Base-by-base conservation (phyloP, 2,113 vertebrate genomes). In the Chaenogobius annularis region DNA sequence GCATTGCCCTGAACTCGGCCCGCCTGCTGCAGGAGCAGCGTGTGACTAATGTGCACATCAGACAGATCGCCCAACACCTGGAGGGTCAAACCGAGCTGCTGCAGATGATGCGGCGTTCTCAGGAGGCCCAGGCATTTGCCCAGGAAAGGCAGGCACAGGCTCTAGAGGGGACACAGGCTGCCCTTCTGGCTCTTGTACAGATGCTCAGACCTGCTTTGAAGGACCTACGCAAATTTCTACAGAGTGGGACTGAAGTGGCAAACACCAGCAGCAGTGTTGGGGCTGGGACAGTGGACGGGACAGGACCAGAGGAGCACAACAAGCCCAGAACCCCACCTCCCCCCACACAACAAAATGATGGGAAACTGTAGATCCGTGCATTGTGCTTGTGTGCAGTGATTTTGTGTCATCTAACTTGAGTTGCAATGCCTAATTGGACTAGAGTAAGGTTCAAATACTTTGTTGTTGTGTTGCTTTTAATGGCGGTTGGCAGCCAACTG, bases 131-230 rank as follows among this genome's bases (percentile, higher is more conserved):
- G 88, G 97, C 96, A 0, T 97, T 96, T 0, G 97, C 97, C 1
- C 97, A 99, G 89, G 97, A 99, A 67, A 89, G 97, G 58, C 97
- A 99, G 88, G 97, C 97, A 0, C 96, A 96, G 82, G 97, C 97
- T 43, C 95, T 99, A 92, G 97, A 99, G 69, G 97, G 97, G 0
- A 97, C 94, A 0, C 97, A 99, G 91, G 97, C 97, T 0, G 96
- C 96, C 0, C 91, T 99, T 64, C 95, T 96, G 0, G 96, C 96
- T 1, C 91, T 99, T 73, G 95, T 99, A 46, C 97, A 98, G 89
- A 95, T 98, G 86, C 93, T 99, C 55, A 91, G 96, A 64, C 97
- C 97, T 0, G 95, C 96, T 70, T 94, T 98, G 12, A 99, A 98
- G 84, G 97, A 99, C 90, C 92, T 98, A 77, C 94, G 97, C 26